Evolutionary conservation across 2,797 vertebrate genomes (phyloP).

Genomic region (Neostethus bicornis): DNA sequence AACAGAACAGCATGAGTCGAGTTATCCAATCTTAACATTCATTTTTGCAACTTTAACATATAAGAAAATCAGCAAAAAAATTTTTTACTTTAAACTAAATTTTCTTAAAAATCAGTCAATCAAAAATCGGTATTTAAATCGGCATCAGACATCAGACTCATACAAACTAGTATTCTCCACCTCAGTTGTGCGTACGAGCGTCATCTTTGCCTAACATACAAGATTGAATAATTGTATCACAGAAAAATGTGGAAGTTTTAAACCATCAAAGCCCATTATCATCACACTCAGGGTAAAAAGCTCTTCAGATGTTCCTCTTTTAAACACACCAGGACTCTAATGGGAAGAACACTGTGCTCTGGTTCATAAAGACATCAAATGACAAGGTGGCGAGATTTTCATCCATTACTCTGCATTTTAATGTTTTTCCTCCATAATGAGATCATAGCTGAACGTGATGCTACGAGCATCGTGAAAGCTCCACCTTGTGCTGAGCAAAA

Average conservation of each 20-base stretch:
- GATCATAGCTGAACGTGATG: too few species aligned
- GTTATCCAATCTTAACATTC: too few species aligned
- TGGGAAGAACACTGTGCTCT: not conserved
- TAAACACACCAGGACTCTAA: not conserved
- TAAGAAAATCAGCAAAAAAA: conserved; percentile 1
- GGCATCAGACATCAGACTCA: too few species aligned
- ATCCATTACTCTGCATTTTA: not conserved
- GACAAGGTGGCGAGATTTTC: not conserved
- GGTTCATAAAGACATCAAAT: not conserved
- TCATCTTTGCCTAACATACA: conserved; percentile 17
- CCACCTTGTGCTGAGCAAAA: too few species aligned
- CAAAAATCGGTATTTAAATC: too few species aligned
- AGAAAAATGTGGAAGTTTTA: conserved; percentile 20
- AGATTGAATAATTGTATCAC: conserved; percentile 10
- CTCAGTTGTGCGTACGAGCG: conserved; percentile 5
- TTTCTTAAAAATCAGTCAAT: too few species aligned
- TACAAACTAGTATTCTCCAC: conserved; percentile 11
- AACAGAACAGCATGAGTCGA: too few species aligned
- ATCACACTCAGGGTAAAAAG: conserved; percentile 6
- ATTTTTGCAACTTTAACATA: too few species aligned
- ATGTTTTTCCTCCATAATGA: not conserved
- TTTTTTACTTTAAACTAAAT: conserved; percentile 16
- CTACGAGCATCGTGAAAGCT: too few species aligned
- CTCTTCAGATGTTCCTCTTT: conserved; percentile 6
- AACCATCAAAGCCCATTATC: too few species aligned